Base-by-base conservation (phyloP, 2,113 vertebrate genomes). In the Oryzias javanicus region DNA sequence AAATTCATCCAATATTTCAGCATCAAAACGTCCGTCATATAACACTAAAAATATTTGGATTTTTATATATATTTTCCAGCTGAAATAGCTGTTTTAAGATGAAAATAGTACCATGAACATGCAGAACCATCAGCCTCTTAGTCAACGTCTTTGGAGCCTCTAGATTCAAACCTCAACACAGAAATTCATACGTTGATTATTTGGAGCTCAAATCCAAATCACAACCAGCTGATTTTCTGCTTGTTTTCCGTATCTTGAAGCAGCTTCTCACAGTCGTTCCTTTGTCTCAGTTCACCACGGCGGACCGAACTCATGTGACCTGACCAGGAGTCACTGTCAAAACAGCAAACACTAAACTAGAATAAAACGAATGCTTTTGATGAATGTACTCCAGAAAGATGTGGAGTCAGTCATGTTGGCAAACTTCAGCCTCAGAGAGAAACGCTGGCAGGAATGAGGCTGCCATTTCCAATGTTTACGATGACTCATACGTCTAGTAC, bases 381-480 rank as follows among this genome's bases (percentile, higher is more conserved):
- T 42, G 17, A 19, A 54, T 27, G n/a, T 40, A 54, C 35, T 35
- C 10, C 35, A 35, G 35, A 35, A 24, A 55, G 22, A 25, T 4
- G 16, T 3, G 8, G 16, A 24, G 55, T 18, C 22, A 25, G 22
- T 45, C 22, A 57, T 17, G 22, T 68, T 45, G 17, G 46, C n/a
- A 69, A 2, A 68, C 29, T 53, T 64, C 29, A 6, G 27, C 29
- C 27, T 64, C 15, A 40, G 42, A 6, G 19, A 53, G 15, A 14
- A 6, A n/a, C 10, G n/a, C n/a, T 49, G 48, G 14, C 19, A 49
- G 22, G 20, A 14, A 49, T 1, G 1, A 49, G 24, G 22, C 14
- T 14, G 13, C 49, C 15, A 15, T 24, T 51, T 27, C 22, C 3
- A 22, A 41, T 35, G 35, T 35, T 35, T 35, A 35, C 35, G 10